Conservation (phyloP, 1,140 invertebrate species). For the Nebria ingens region DNA sequence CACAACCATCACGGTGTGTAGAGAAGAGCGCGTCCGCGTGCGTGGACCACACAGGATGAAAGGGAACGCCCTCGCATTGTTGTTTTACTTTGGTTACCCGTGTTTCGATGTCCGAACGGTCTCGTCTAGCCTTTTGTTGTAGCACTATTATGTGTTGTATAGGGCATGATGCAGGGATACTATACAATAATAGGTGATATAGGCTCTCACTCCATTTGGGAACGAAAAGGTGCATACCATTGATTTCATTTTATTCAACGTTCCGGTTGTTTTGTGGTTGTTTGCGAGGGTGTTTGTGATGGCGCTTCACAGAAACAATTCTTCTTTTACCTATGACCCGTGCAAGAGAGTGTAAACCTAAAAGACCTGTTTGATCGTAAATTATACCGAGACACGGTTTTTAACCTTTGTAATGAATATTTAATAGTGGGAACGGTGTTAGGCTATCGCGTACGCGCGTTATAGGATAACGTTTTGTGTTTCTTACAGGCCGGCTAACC, state of each 20-base stretch:
- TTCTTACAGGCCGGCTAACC: no score
- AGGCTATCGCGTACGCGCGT: no score
- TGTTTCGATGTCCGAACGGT: background rate
- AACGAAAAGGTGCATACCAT: background rate
- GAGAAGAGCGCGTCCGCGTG: no score
- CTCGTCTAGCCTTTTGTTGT: background rate
- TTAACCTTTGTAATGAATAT: constrained; percentile 1
- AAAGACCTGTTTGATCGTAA: constrained; percentile 7
- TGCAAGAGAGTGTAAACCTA: background rate
- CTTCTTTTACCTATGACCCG: constrained; percentile 1
- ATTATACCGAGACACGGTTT: background rate
- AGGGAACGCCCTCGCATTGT: background rate
- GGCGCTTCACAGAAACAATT: background rate
- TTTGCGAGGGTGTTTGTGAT: background rate
- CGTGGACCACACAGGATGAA: background rate
- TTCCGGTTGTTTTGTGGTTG: background rate
- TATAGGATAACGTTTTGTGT: no score
- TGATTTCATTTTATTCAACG: background rate
- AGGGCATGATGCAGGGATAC: background rate
- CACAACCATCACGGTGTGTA: background rate
- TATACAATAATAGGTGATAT: background rate
- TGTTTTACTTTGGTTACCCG: background rate
- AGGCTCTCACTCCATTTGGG: background rate
- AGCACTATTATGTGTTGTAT: background rate
- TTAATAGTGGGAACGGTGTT: constrained; percentile 8